A percentile compares a stretch with the other conserved stretches of the same genome.
Conservation (phyloP, 1,140 invertebrate species). For the Musca domestica region DNA sequence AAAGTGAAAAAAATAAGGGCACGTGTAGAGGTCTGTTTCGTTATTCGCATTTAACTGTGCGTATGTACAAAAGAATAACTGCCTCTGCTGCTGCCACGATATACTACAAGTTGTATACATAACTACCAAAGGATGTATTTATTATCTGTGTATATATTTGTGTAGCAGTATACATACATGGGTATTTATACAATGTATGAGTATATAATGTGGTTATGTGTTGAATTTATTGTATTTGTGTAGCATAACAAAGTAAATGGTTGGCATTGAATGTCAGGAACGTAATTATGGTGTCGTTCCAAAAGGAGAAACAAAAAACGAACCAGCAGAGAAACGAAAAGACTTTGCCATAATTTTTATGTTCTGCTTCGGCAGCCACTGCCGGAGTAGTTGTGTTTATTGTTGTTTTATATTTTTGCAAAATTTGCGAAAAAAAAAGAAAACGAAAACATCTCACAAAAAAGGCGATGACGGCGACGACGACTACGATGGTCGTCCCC, state of each 20-base stretch:
- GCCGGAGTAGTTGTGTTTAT: background rate
- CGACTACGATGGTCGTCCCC: background rate
- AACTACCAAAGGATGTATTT: background rate
- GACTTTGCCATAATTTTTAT: constrained; percentile 1
- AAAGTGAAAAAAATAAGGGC: constrained; percentile 38
- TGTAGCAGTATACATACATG: background rate
- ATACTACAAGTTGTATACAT: background rate
- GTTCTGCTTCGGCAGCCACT: too few relatives aligned
- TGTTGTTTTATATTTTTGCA: background rate
- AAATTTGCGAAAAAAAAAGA: background rate
- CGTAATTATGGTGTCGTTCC: constrained; percentile 20
- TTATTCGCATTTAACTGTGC: constrained; percentile 5
- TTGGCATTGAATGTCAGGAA: constrained; percentile 21
- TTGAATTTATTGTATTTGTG: too few relatives aligned
- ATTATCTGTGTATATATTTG: background rate
- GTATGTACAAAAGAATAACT: background rate
- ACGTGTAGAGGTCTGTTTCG: constrained; percentile 36
- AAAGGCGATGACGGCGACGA: background rate
- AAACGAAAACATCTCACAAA: background rate
- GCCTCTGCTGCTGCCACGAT: background rate
- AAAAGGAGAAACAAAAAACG: constrained; percentile 2
- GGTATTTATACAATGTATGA: background rate
- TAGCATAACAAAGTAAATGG: constrained; percentile 14
- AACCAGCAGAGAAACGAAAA: constrained; percentile 5
- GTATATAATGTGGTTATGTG: background rate